Base-by-base conservation (phyloP, 2,113 vertebrate species). In the Maccullochella peelii region DNA sequence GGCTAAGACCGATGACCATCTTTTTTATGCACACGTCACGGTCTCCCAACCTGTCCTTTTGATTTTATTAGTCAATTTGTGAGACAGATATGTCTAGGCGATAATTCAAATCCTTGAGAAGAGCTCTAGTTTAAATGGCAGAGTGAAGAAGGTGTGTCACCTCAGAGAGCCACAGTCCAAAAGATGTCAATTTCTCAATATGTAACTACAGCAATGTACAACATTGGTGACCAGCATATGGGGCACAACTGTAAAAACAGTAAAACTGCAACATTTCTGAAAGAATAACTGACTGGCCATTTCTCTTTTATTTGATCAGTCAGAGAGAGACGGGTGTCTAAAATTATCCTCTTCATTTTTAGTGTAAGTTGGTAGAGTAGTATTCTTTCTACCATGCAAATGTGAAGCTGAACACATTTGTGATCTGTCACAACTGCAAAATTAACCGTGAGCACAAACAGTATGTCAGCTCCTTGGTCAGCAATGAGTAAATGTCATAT, bases 41-140 rank as follows among this genome's bases (percentile, higher is more conserved):
- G 63, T 77, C 73, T 77, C 33, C 62, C 11, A 52, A 75, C 23
- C 52, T 49, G 62, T 71, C 52, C 27, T 62, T 67, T 62, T 23
- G 2, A 57, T 82, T 79, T 84, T 79, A 81, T 69, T 69, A 85
- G 49, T 50, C 47, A 67, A 77, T 83, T 61, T 72, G 44, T 82
- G 62, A 83, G 61, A 63, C 42, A 72, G 73, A 58, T 73, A 42
- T 25, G 3, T 40, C 52, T 44, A 25, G 36, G 7, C 52, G 61
- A 78, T 36, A 15, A 36, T 52, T 74, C 5, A 71, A 36, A n/a
- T n/a, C n/a, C n/a, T n/a, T n/a, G n/a, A n/a, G n/a, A n/a, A n/a
- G n/a, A n/a, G n/a, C n/a, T n/a, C n/a, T n/a, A n/a, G n/a, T n/a
- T n/a, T n/a, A n/a, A n/a, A n/a, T n/a, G n/a, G n/a, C n/a, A n/a